Percentiles rank a stretch among this genome's conserved stretches.
phyloP scores from a whole-genome alignment of 2,888 invertebrate species.

The Phanerotoma sp. region DNA sequence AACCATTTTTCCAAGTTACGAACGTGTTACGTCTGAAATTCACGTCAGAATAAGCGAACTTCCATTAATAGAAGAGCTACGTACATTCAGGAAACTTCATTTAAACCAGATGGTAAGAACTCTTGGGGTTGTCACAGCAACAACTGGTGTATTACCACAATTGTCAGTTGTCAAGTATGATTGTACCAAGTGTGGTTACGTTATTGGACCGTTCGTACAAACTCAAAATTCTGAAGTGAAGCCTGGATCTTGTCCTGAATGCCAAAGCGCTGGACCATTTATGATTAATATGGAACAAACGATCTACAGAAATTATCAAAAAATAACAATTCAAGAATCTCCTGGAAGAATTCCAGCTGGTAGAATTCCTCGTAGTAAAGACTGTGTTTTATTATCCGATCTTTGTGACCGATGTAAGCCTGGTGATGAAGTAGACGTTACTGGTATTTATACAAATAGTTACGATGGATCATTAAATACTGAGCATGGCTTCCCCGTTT shows the following conservation, averaged over 20 bases:
- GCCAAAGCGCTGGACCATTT: conserved; percentile 95
- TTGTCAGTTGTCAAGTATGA: conserved; percentile 95
- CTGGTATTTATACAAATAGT: conserved; percentile 95
- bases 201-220: conserved; percentile 96
- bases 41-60: conserved; percentile 94
- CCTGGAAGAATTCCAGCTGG: conserved; percentile 98
- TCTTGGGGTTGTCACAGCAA: conserved; percentile 92
- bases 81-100: conserved; percentile 86
- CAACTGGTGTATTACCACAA: conserved; percentile 95
- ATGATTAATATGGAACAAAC: conserved; percentile 99
- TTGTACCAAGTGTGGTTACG: conserved; percentile 92
- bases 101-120: conserved; percentile 94
- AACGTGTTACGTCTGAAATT: conserved; percentile 89
- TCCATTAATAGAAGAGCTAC: conserved; percentile 92
- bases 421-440: conserved; percentile 95
- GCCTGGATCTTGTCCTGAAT: conserved; percentile 97
- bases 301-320: conserved; percentile 96
- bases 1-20: conserved; percentile 94
- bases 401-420: conserved; percentile 97
- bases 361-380: conserved; percentile 95
- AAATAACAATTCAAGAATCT: conserved; percentile 96
- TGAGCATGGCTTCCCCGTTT: conserved; percentile 95
- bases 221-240: conserved; percentile 90
- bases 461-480: conserved; percentile 97
- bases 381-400: conserved; percentile 91